Percentiles rank a stretch among this genome's conserved stretches.
phyloP scores from a whole-genome alignment of 2,797 vertebrate genomes.

The Anguilla megastoma region DNA sequence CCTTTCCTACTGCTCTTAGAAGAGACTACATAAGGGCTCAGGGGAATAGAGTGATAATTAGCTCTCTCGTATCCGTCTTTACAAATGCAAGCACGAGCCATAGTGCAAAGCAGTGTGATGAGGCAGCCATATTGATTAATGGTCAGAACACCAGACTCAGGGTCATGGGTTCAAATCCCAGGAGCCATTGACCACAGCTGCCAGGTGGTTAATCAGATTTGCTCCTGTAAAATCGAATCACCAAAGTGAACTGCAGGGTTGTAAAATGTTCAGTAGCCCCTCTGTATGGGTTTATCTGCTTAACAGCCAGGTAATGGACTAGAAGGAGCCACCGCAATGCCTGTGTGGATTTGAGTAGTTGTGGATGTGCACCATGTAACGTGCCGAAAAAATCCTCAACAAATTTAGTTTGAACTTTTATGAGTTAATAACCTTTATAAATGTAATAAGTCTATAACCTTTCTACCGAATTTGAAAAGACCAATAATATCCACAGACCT shows the following conservation, averaged over 20 bases:
- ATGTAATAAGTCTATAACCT: not conserved
- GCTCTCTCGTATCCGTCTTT: not conserved
- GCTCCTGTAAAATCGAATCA: not conserved
- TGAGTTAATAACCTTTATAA: not conserved
- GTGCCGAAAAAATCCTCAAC: not conserved
- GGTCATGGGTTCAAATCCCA: slow-evolving; percentile 17
- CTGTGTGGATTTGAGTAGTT: not conserved
- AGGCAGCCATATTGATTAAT: not conserved
- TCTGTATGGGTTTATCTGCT: not conserved
- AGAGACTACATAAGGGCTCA: not conserved
- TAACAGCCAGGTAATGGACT: not conserved
- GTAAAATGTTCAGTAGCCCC: not conserved
- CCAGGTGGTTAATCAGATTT: not conserved
- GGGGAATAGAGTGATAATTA: not conserved
- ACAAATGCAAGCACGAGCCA: not conserved
- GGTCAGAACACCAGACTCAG: not conserved
- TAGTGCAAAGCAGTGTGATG: not conserved
- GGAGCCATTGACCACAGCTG: not conserved
- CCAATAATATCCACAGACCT: not conserved
- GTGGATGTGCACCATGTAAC: not conserved
- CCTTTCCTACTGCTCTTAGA: not conserved
- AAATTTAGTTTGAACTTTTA: not conserved
- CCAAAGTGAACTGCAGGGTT: too few species aligned
- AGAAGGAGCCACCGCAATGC: not conserved
- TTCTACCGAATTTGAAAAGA: not conserved